These are phyloP conservation scores for Geotrypetes seraphini DNA, from an alignment of 2,797 vertebrate species.

Conservation along the genomic window DNA sequence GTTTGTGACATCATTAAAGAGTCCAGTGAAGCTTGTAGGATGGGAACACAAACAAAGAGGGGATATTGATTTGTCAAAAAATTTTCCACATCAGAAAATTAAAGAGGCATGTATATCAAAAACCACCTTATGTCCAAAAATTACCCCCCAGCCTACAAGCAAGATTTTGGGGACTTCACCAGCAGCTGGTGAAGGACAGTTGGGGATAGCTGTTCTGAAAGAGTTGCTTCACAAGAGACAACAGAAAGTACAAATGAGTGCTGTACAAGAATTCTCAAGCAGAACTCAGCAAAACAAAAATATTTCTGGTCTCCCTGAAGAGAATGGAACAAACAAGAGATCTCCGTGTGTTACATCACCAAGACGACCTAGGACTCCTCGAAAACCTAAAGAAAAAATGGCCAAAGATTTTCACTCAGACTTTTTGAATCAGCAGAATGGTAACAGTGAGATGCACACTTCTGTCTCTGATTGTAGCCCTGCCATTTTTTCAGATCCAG, in stretches of 20 bases:
- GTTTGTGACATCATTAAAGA: conserved; percentile 52
- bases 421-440: conserved; percentile 44
- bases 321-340: conserved; percentile 55
- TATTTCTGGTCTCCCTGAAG: conserved; percentile 37
- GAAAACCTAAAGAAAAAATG: conserved; percentile 61
- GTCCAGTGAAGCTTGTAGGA: conserved; percentile 52
- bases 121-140: conserved; percentile 44
- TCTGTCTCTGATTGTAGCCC: conserved; percentile 64
- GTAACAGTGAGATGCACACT: conserved; percentile 46
- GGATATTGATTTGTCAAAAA: conserved; percentile 52
- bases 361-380: conserved; percentile 66
- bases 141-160: conserved; percentile 46
- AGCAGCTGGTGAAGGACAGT: conserved; percentile 61
- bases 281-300: conserved; percentile 45
- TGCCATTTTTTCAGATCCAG: conserved; percentile 73
- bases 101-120: conserved; percentile 48
- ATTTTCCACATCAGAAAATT: conserved; percentile 48
- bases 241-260: conserved; percentile 55
- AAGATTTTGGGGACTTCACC: conserved; percentile 51
- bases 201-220: conserved; percentile 82
- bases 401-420: conserved; percentile 57
- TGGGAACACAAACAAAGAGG: conserved; percentile 57
- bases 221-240: conserved; percentile 86
- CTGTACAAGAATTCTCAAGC: conserved; percentile 31
- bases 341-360: conserved; percentile 42